Conservation (phyloP, 2,113 vertebrate genomes). For the Heterotis niloticus region DNA sequence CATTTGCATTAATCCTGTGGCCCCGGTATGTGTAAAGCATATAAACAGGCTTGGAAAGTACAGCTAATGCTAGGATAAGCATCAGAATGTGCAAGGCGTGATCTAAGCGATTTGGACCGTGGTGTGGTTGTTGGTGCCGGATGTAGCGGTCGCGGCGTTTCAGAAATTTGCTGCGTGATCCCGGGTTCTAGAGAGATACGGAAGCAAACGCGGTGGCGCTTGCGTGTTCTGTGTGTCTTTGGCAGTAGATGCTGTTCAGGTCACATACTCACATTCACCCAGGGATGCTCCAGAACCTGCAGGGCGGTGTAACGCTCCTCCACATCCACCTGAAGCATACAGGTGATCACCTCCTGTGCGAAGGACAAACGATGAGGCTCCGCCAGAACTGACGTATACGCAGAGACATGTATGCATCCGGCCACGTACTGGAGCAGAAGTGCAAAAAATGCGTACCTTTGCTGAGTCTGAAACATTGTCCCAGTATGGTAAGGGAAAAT, state of each 20-base stretch:
- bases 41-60: too few species aligned
- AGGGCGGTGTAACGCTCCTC: slow-evolving; percentile 84
- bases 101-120: too few species aligned
- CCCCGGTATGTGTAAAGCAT: too few species aligned
- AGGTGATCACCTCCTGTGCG: slow-evolving; percentile 84
- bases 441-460: slow-evolving; percentile 67
- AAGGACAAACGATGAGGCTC: slow-evolving; percentile 24
- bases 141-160: too few species aligned
- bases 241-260: not conserved
- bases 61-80: too few species aligned
- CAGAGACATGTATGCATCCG: not conserved
- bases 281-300: slow-evolving; percentile 89
- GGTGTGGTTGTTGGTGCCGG: too few species aligned
- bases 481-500: slow-evolving; percentile 91
- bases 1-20: too few species aligned
- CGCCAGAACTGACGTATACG: slow-evolving; percentile 7
- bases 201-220: too few species aligned
- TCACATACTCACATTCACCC: slow-evolving; percentile 86
- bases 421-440: not conserved
- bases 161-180: too few species aligned
- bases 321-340: slow-evolving; percentile 88
- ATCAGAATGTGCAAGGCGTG: too few species aligned
- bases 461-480: slow-evolving; percentile 88
- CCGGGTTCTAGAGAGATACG: too few species aligned
- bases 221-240: too few species aligned